Percentiles rank a stretch among this genome's conserved stretches.
Conservation (phyloP, 35 echinoderm and acorn worm genomes). For the Diadema setosum region DNA sequence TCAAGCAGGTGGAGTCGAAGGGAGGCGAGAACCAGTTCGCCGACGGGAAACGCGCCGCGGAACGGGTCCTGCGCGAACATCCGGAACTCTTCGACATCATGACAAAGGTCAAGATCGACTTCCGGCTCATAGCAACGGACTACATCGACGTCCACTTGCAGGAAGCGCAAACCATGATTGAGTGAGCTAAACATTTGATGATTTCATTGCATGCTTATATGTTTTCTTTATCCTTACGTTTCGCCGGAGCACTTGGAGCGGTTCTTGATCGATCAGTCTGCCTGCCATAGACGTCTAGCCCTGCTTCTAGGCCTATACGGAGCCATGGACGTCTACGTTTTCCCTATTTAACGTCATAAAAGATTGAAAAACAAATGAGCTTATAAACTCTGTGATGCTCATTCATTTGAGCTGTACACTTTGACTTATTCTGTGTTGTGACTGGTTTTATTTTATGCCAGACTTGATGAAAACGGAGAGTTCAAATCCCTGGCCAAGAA, state of each 20-base stretch:
- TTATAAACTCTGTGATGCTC: too few relatives aligned
- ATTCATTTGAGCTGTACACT: too few relatives aligned
- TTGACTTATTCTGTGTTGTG: too few relatives aligned
- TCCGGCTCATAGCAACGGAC: neutral
- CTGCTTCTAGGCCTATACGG: too few relatives aligned
- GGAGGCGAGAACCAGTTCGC: constrained; percentile 27
- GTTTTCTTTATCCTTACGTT: too few relatives aligned
- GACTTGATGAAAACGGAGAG: constrained; percentile 53
- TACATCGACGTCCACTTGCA: neutral
- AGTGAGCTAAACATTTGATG: neutral
- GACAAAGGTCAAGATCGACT: constrained; percentile 9
- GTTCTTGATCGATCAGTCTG: too few relatives aligned
- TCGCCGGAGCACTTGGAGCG: too few relatives aligned
- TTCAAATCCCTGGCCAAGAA: constrained; percentile 40
- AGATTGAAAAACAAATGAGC: too few relatives aligned
- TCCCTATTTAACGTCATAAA: too few relatives aligned
- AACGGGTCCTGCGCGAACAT: neutral
- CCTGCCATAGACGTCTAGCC: too few relatives aligned
- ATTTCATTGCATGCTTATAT: too few relatives aligned
- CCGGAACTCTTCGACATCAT: constrained; percentile 9
- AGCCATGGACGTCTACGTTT: too few relatives aligned
- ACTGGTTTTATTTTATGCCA: neutral
- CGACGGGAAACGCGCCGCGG: constrained; percentile 9
- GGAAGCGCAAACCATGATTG: neutral
- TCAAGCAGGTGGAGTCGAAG: neutral